Evolutionary conservation across 2,113 vertebrate genomes (phyloP), one percentile per base, ranked within the genome.

Genomic region (Anhinga rufa): DNA sequence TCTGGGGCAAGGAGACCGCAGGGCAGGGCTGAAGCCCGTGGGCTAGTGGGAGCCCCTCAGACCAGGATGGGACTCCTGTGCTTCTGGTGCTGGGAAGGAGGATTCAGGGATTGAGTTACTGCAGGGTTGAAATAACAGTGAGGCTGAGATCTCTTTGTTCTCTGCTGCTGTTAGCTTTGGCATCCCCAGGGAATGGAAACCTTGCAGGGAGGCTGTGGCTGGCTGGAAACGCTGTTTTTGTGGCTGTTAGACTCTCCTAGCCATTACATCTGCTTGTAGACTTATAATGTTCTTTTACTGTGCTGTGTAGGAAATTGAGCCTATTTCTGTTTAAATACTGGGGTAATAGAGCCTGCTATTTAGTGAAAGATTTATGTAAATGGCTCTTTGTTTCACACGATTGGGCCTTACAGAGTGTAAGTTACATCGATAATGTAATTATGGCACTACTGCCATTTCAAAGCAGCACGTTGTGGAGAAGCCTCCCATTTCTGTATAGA

Each of bases 321-420:
- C 95, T 88, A n/a, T 77, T 76, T 94, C 77, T 97, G 34, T 92
- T 94, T 89, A 96, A 97, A 92, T 81, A 51, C 86, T 36, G 88
- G 51, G 78, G 95, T 93, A 95, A 89, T 69, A 88, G 90, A 93
- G 54, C 87, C 93, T 89, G 91, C 89, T 96, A 42, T 95, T 92
- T 92, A 94, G 95, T 66, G 74, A 32, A 90, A 90, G 90, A 95
- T 94, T 92, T 95, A 91, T 91, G 60, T 93, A 93, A 97, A 90
- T 92, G 62, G 83, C 52, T 95, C 92, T 79, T 61, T 92, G 92
- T 95, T 91, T 97, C 95, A 88, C 92, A 88, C 77, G 55, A 87
- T 71, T 97, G 97, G 96, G 78, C 86, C 93, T 95, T 61, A 9
- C 64, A 34, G 77, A 62, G 82, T 34, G 87, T 89, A 64, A 90